These are phyloP conservation scores for Muricea muricata DNA, from an alignment of 92 coral and sea anemone species.

Conservation along the genomic window DNA sequence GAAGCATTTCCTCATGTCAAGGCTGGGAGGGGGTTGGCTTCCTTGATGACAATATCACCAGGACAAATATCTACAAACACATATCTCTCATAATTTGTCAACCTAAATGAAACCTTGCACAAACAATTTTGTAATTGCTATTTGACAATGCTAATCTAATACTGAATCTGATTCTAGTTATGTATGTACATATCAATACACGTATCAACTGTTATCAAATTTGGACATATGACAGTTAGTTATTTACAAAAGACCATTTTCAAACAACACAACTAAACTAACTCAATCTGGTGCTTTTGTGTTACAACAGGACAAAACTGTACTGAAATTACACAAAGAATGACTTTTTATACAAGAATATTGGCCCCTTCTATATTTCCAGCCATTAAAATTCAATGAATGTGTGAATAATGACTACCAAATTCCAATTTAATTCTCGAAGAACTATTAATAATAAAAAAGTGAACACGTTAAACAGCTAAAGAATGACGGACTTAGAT, in stretches of 20 bases:
- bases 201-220: background rate
- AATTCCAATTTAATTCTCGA: background rate
- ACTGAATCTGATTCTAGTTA: no score
- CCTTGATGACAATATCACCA: no score
- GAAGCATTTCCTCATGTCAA: no score
- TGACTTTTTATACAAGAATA: background rate
- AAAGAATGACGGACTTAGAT: background rate
- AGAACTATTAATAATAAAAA: background rate
- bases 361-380: background rate
- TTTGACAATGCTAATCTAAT: no score
- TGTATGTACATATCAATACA: no score
- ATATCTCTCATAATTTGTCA: no score
- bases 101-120: no score
- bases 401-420: background rate
- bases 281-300: background rate
- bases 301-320: background rate
- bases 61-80: no score
- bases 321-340: background rate
- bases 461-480: background rate
- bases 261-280: background rate
- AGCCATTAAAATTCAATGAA: background rate
- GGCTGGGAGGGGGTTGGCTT: no score
- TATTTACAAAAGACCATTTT: background rate
- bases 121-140: no score
- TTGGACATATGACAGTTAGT: background rate